Evolutionary conservation across 2,888 invertebrate species (phyloP).

Genomic region (Drosophila anomalata): DNA sequence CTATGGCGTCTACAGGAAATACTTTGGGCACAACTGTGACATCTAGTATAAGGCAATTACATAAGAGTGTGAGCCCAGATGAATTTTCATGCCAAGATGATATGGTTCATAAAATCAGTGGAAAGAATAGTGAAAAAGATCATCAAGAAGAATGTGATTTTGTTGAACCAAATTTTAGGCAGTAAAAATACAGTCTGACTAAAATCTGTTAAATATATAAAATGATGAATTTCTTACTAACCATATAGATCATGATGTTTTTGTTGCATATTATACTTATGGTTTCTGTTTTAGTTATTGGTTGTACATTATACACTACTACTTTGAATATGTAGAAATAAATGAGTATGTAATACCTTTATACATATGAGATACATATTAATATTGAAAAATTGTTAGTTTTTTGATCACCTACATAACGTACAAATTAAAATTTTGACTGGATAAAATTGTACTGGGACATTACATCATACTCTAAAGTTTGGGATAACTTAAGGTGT

Average conservation of each 20-base stretch:
- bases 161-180: slow-evolving; percentile 10
- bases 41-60: slow-evolving; percentile 19
- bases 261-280: background rate
- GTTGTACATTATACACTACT: too few species aligned
- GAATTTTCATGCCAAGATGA: slow-evolving; percentile 32
- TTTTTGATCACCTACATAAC: too few species aligned
- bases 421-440: too few species aligned
- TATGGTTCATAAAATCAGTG: slow-evolving; percentile 46
- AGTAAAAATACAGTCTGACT: background rate
- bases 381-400: too few species aligned
- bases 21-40: slow-evolving; percentile 30
- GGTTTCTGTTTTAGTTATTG: background rate
- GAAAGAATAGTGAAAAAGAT: slow-evolving; percentile 32
- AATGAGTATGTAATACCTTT: too few species aligned
- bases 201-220: background rate
- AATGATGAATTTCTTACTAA: background rate
- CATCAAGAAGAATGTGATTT: slow-evolving; percentile 35
- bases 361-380: too few species aligned
- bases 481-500: too few species aligned
- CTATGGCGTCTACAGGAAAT: slow-evolving; percentile 9
- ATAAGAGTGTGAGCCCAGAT: slow-evolving; percentile 17
- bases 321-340: too few species aligned
- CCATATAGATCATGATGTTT: background rate
- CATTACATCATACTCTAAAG: too few species aligned
- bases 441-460: too few species aligned